Evolutionary conservation across 2,888 invertebrate species (phyloP).

Genomic region (Macrophya alboannulata): DNA sequence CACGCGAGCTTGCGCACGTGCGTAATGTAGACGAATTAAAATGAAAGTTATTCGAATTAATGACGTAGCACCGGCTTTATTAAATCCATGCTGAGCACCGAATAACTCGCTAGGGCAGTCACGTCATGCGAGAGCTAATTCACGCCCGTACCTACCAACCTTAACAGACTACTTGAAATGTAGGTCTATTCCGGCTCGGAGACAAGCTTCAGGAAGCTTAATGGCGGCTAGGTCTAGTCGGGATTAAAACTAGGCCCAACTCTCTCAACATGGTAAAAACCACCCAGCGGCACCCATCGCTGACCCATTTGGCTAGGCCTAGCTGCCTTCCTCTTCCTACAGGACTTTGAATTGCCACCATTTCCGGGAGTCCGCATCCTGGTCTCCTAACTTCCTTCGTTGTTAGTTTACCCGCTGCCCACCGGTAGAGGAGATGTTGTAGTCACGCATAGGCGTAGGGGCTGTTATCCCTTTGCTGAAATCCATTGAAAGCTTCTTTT

Average conservation of each 20-base stretch:
- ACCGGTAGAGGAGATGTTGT: neutral
- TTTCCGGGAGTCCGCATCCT: neutral
- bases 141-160: neutral
- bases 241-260: conserved; percentile 36
- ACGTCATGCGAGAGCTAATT: conserved; percentile 32
- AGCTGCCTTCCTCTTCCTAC: neutral
- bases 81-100: conserved; percentile 48
- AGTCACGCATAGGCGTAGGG: neutral
- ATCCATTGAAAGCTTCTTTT: neutral
- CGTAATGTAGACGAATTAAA: conserved; percentile 39
- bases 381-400: neutral
- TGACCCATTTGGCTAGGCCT: conserved; percentile 21
- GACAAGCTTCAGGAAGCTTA: conserved; percentile 40
- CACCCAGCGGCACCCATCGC: neutral
- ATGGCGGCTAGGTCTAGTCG: conserved; percentile 10
- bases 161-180: conserved; percentile 22
- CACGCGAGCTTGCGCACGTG: neutral
- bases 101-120: conserved; percentile 37
- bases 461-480: neutral
- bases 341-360: conserved; percentile 28
- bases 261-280: neutral
- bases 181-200: conserved; percentile 27
- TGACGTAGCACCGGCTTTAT: conserved; percentile 46
- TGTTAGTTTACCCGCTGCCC: neutral
- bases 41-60: conserved; percentile 51